Evolutionary conservation across 2,113 vertebrate species (phyloP).

Genomic region (Electrona antarctica): DNA sequence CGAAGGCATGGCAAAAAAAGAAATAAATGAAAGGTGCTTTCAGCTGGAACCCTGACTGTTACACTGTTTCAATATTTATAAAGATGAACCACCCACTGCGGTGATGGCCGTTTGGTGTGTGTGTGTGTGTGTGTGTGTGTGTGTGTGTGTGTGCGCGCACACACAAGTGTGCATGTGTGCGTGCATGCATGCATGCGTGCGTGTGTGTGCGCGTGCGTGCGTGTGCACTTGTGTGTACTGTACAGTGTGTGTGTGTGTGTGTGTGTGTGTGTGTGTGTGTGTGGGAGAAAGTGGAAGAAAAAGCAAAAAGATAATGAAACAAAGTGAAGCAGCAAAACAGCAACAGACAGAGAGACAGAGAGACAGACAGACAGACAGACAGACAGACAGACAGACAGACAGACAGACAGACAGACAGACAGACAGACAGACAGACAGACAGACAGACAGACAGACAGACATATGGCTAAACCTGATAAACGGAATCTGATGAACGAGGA

Average conservation of each 20-base stretch:
- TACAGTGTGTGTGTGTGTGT: no score
- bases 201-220: slow-evolving; percentile 16
- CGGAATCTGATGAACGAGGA: slow-evolving; percentile 70
- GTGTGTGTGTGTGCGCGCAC: no score
- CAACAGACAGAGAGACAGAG: slow-evolving; percentile 55
- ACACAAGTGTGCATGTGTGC: background rate
- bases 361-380: no score
- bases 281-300: slow-evolving; percentile 2
- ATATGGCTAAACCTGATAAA: slow-evolving; percentile 70
- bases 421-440: slow-evolving; percentile 55
- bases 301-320: slow-evolving; percentile 22
- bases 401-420: slow-evolving; percentile 65
- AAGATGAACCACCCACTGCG: slow-evolving; percentile 68
- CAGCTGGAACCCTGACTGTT: slow-evolving; percentile 76
- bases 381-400: no score
- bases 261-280: slow-evolving; percentile 1
- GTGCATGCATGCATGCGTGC: slow-evolving; percentile 28
- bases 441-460: slow-evolving; percentile 58
- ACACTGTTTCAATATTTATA: slow-evolving; percentile 78
- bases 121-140: no score
- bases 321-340: background rate
- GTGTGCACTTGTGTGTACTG: background rate
- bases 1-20: slow-evolving; percentile 64
- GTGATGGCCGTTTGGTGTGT: slow-evolving; percentile 39
- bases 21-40: slow-evolving; percentile 73